Base-by-base conservation (phyloP, 2,797 vertebrate genomes). In the Lithobates pipiens region DNA sequence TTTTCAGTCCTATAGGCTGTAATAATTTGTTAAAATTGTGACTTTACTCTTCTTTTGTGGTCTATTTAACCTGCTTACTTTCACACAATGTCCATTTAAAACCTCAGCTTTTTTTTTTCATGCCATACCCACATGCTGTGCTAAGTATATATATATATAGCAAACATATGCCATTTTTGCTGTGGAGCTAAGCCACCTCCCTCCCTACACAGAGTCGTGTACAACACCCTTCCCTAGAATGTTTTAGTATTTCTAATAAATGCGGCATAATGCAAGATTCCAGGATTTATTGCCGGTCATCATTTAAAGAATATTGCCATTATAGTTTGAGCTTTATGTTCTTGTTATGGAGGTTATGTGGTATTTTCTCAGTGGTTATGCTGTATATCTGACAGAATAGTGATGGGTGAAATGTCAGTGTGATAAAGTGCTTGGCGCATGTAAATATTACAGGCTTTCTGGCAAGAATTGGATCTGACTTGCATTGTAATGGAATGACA, bases 171-270 rank as follows among this genome's bases (percentile, higher is more conserved):
- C 32, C 72, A 81, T 10, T 73, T 81, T 39, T 54, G 0, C 29
- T 70, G 15, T 39, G 34, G 25, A 50, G 25, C 8, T 74, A 74
- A 63, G 36, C 23, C 80, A 44, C 71, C 80, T 63, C 79, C 79
- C 54, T 74, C 23, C 50, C 36, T 39, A 57, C 68, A 71, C 57
- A 73, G 9, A 57, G 25, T 16, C 11, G 36, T 23, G 29, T 72
- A 74, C 72, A 81, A 81, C 79, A 81, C 79, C 79, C 79, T 81
- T 73, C 10, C 5, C 10, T 39, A 81, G 46, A 72, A 81, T 72
- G 32, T 72, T 73, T 46, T 32, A 57, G 21, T 23, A 71, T 67
- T 80, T 57, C 18, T 54, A 80, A 39, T 72, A 42, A 36, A 42
- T 23, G 29, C 44, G n/a, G 11, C 23, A 34, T 54, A 70, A 54